Base-by-base conservation (phyloP, 2,113 vertebrate genomes). In the Sinocyclocheilus anshuiensis region DNA sequence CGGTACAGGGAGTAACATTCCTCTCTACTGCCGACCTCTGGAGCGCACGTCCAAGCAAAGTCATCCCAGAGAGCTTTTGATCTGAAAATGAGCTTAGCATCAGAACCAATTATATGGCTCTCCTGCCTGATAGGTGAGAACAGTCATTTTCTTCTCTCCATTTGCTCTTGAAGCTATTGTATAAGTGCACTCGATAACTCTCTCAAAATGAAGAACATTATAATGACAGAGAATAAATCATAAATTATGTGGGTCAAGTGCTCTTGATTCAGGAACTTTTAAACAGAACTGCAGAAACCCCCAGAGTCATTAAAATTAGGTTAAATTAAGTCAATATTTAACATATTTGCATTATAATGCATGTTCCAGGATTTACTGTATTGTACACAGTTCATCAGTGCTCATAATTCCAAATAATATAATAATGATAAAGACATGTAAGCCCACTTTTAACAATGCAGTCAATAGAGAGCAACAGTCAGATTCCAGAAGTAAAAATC, bases 51-150 rank as follows among this genome's bases (percentile, higher is more conserved):
- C 91, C 85, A 86, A 93, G 89, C 89, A 92, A 92, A 91, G 92
- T 94, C 91, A 85, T 90, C 88, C 89, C 0, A 85, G 91, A 93
- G 92, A 87, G 93, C 91, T 92, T 92, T 84, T 90, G 87, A 88
- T 76, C 90, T 90, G 82, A 76, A 88, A 89, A 93, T 92, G 90
- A 92, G 91, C 89, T 95, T 94, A 94, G 90, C 90, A 77, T 95
- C 93, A 94, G 94, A 94, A 93, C 93, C 93, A 92, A 94, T 93
- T 93, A 94, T 88, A 78, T 89, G 84, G 18, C 15, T 83, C 72
- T 86, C 63, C 78, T 85, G 63, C 53, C 50, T 76, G 29, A 76
- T 76, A 55, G 55, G 84, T 77, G 59, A 50, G 78, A 55, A 59
- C 81, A 20, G 74, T 69, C 50, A 77, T 81, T 74, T 71, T 22